Evolutionary conservation across 2,888 invertebrate genomes (phyloP).

Genomic region (Julus scandinavius): DNA sequence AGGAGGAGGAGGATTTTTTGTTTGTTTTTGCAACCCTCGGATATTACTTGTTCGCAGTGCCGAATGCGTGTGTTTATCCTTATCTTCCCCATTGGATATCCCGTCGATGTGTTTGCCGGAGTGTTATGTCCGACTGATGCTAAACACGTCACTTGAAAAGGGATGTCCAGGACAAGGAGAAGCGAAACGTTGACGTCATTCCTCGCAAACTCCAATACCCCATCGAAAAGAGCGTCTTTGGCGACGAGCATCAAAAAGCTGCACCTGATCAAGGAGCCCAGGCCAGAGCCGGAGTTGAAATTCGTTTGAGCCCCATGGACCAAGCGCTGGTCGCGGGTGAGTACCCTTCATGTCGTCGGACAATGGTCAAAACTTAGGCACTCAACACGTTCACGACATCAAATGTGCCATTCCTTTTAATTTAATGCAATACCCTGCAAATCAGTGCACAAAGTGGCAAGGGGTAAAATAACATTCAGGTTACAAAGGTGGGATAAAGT

Average conservation of each 20-base stretch:
- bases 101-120: background rate
- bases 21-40: background rate
- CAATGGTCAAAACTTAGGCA: too few relatives aligned
- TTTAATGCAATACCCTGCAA: too few relatives aligned
- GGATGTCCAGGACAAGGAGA: constrained; percentile 16
- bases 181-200: background rate
- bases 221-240: background rate
- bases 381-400: too few relatives aligned
- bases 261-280: background rate
- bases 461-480: too few relatives aligned
- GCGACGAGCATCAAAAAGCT: background rate
- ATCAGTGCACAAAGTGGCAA: too few relatives aligned
- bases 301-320: constrained; percentile 10
- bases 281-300: background rate
- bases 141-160: background rate
- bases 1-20: background rate
- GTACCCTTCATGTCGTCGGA: too few relatives aligned
- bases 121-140: background rate
- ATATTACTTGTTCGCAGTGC: background rate
- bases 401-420: too few relatives aligned
- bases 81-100: background rate
- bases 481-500: too few relatives aligned
- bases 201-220: background rate
- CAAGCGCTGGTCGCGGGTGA: constrained; percentile 20
- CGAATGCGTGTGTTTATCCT: background rate